Percentiles rank a stretch among this genome's conserved stretches.
These are phyloP conservation scores for Coenonympha arcania DNA, from an alignment of 2,888 invertebrate species.

Conservation along the genomic window DNA sequence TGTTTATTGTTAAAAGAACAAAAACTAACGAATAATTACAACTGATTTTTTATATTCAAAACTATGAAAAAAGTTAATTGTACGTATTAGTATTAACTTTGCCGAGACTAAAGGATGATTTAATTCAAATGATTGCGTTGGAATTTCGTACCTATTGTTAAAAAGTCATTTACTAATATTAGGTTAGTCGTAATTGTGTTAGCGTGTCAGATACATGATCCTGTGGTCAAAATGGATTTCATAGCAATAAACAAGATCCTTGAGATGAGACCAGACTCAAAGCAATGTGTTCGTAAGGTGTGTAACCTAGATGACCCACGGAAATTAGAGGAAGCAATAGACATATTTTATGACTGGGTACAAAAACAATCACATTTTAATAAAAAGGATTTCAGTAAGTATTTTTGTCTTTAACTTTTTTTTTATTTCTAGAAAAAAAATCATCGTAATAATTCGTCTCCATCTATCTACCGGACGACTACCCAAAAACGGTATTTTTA, in stretches of 20 bases:
- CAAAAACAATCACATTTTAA: constrained; percentile 38
- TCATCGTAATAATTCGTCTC: not conserved
- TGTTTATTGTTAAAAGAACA: too few relatives aligned
- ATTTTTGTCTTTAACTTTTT: too few relatives aligned
- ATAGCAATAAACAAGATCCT: constrained; percentile 23
- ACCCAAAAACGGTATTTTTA: too few relatives aligned
- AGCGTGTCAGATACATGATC: constrained; percentile 1
- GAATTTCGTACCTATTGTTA: too few relatives aligned
- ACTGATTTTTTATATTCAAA: too few relatives aligned
- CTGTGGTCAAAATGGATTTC: constrained; percentile 12
- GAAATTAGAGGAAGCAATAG: constrained; percentile 35
- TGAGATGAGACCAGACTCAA: constrained; percentile 27
- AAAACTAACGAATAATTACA: too few relatives aligned
- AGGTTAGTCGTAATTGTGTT: constrained; percentile 5
- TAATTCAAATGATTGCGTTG: too few relatives aligned
- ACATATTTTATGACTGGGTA: constrained; percentile 41
- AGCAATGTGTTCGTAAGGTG: constrained; percentile 32
- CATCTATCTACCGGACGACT: too few relatives aligned
- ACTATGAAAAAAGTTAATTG: too few relatives aligned
- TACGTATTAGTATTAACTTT: too few relatives aligned
- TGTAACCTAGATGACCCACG: constrained; percentile 34
- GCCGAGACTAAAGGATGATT: too few relatives aligned
- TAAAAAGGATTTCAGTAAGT: constrained; percentile 41
- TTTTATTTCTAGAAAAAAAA: not conserved
- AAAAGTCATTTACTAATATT: too few relatives aligned